Conservation (phyloP, 2,888 invertebrate species). For the Nymphalis polychloros region DNA sequence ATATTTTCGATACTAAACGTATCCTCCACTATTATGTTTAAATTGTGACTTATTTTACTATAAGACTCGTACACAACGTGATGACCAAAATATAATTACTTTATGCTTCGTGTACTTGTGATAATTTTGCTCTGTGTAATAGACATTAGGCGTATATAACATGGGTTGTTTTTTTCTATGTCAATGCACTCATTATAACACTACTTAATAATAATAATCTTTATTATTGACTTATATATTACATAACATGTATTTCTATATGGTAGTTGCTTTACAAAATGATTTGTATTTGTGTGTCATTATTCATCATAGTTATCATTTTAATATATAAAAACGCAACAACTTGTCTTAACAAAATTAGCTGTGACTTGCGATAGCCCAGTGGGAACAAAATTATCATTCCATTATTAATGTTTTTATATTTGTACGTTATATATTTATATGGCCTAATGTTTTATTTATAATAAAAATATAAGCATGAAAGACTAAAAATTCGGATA, state of each 20-base stretch:
- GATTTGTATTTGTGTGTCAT: conserved; percentile 12
- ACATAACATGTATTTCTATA: no score
- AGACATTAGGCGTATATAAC: not conserved
- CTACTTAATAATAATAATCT: not conserved
- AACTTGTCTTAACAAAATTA: not conserved
- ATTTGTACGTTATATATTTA: conserved; percentile 9
- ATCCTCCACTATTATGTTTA: conserved; percentile 13
- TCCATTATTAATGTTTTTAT: conserved; percentile 36
- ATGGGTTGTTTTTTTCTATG: conserved; percentile 15
- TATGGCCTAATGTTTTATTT: conserved; percentile 26
- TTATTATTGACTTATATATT: not conserved
- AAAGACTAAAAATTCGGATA: conserved; percentile 5
- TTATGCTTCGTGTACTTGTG: conserved; percentile 18
- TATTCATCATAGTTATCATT: not conserved
- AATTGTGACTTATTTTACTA: not conserved
- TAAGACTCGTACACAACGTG: not conserved
- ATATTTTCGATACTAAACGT: conserved; percentile 21
- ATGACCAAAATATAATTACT: conserved; percentile 18
- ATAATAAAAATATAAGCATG: not conserved
- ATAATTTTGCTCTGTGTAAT: conserved; percentile 8
- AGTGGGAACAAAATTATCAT: conserved; percentile 49
- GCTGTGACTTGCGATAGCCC: conserved; percentile 7
- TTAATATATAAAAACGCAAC: conserved; percentile 2
- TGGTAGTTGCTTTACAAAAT: not conserved
- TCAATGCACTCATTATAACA: not conserved